These are phyloP conservation scores for Brachionus sp. DNA, from an alignment of 1,140 invertebrate species.

Conservation along the genomic window DNA sequence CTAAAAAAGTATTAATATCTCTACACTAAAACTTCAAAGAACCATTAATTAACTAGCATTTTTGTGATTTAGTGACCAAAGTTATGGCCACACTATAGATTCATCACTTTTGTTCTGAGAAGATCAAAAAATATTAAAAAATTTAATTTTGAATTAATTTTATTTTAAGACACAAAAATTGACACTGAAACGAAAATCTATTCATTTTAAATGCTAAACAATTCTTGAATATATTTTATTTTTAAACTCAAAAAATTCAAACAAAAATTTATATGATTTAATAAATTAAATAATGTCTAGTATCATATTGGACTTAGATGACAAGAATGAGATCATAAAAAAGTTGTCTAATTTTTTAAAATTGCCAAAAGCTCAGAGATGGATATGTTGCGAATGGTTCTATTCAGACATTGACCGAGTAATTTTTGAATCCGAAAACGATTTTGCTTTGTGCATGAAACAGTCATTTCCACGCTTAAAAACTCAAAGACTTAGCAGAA, in stretches of 20 bases:
- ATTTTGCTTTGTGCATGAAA: conserved; percentile 87
- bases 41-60: no score
- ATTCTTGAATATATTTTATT: neutral
- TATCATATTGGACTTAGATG: neutral
- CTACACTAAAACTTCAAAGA: no score
- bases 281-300: conserved; percentile 1
- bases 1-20: no score
- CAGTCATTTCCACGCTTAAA: conserved; percentile 91
- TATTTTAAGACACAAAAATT: neutral
- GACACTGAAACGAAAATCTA: neutral
- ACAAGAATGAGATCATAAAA: conserved; percentile 30
- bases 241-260: neutral
- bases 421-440: conserved; percentile 90
- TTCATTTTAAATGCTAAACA: neutral
- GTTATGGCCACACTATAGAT: no score
- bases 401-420: conserved; percentile 95
- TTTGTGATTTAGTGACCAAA: no score
- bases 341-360: conserved; percentile 90
- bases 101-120: no score
- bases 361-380: conserved; percentile 95
- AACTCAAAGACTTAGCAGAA: conserved; percentile 75
- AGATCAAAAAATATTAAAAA: neutral
- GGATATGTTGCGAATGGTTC: conserved; percentile 99
- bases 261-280: neutral
- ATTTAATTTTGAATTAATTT: neutral